Evolutionary conservation across 2,888 invertebrate genomes (phyloP).

Genomic region (Siphonodentalium dalli): DNA sequence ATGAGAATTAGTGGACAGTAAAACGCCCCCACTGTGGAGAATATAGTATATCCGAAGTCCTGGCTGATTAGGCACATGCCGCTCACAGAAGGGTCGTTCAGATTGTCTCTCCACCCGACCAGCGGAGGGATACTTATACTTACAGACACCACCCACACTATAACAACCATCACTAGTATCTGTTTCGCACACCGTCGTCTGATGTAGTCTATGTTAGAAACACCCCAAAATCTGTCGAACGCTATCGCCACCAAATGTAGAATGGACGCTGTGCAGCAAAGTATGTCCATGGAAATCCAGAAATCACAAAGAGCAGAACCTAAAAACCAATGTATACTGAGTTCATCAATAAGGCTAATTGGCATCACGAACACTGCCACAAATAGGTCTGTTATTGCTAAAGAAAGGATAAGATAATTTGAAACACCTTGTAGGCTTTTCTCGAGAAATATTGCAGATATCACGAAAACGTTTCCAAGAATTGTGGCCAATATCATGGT

Average conservation of each 20-base stretch:
- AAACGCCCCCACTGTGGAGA: constrained; percentile 96
- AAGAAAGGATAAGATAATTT: constrained; percentile 93
- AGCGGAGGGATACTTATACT: constrained; percentile 95
- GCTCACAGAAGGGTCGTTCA: constrained; percentile 40
- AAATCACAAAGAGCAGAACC: constrained; percentile 89
- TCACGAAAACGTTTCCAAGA: constrained; percentile 97
- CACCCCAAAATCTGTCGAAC: constrained; percentile 97
- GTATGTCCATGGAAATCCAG: constrained; percentile 97
- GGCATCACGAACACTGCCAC: constrained; percentile 85
- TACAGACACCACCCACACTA: constrained; percentile 91
- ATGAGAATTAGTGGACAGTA: constrained; percentile 95
- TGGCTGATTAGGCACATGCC: constrained; percentile 89
- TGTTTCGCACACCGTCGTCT: constrained; percentile 82
- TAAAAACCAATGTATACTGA: constrained; percentile 81
- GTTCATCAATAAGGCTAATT: constrained; percentile 65
- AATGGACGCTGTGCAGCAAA: constrained; percentile 96
- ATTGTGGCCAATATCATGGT: constrained; percentile 92
- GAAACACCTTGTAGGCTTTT: constrained; percentile 91
- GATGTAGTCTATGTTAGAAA: constrained; percentile 96
- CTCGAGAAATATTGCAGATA: constrained; percentile 93
- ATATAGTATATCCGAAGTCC: constrained; percentile 84
- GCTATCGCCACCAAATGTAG: constrained; percentile 96
- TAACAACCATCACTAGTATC: constrained; percentile 85
- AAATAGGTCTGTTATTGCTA: constrained; percentile 96
- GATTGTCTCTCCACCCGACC: constrained; percentile 68